Percentiles rank a stretch among this genome's conserved stretches.
These are phyloP conservation scores for Coenonympha glycerion DNA, from an alignment of 2,888 invertebrate species.

Conservation along the genomic window DNA sequence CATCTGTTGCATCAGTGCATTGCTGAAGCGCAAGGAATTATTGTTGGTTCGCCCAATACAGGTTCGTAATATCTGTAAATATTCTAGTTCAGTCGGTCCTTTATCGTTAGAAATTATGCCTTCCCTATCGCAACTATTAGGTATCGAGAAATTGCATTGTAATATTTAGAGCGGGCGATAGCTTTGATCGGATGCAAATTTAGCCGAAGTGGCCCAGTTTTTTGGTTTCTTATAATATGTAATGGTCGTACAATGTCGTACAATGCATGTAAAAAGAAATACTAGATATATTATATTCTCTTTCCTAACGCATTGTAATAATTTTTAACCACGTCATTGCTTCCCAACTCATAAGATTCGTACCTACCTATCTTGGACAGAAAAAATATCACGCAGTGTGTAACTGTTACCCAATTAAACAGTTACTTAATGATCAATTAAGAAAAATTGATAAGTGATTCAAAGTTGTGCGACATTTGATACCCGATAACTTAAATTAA, in stretches of 20 bases:
- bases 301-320: no score
- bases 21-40: no score
- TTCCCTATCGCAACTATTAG: background rate
- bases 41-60: no score
- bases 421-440: constrained; percentile 1
- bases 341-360: background rate
- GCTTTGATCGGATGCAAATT: background rate
- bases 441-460: constrained; percentile 4
- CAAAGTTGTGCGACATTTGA: background rate
- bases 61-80: no score
- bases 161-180: constrained; percentile 1
- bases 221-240: no score
- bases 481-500: background rate
- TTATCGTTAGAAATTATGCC: background rate
- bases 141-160: constrained; percentile 12
- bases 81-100: no score
- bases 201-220: constrained; percentile 6
- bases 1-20: no score
- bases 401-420: background rate
- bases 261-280: no score
- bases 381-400: background rate
- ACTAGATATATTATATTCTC: no score
- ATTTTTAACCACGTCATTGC: no score
- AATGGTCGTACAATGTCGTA: no score
- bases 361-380: background rate